These are phyloP conservation scores for Potorous gilbertii DNA, from an alignment of 2,797 vertebrate species.

Conservation along the genomic window DNA sequence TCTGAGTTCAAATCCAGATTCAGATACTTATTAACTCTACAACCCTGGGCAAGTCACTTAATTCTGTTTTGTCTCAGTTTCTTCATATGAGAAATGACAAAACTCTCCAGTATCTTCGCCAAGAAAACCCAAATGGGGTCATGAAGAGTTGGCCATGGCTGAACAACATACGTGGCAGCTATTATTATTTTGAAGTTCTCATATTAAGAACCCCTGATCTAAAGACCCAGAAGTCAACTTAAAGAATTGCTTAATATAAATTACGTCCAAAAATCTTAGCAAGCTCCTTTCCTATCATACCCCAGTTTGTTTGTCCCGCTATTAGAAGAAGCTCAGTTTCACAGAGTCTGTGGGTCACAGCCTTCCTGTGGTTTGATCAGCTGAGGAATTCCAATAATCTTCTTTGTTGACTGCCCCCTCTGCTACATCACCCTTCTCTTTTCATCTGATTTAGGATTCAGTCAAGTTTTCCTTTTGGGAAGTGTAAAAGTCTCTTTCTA, in stretches of 20 bases:
- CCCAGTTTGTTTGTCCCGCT: not conserved
- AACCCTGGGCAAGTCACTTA: not conserved
- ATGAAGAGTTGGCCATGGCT: not conserved
- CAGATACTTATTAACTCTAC: not conserved
- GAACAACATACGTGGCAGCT: not conserved
- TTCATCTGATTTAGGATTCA: slow-evolving; percentile 72
- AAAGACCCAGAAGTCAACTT: not conserved
- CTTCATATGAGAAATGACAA: not conserved
- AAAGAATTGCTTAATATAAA: not conserved
- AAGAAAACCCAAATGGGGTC: not conserved
- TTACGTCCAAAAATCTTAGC: not conserved
- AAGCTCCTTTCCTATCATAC: not conserved
- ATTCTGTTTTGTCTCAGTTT: not conserved
- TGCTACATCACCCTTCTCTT: slow-evolving; percentile 62
- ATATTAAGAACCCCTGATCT: not conserved
- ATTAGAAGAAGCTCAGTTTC: not conserved
- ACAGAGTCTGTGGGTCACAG: slow-evolving; percentile 10
- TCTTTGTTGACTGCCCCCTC: slow-evolving; percentile 69
- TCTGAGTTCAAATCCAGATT: not conserved
- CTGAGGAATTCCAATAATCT: not conserved
- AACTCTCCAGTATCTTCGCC: not conserved
- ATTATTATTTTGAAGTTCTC: not conserved
- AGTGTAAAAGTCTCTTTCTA: slow-evolving; percentile 80
- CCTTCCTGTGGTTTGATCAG: not conserved
- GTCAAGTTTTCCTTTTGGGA: slow-evolving; percentile 79